These are phyloP conservation scores for Hydroisotoma schaefferi DNA, from an alignment of 2,888 invertebrate species.

Conservation along the genomic window DNA sequence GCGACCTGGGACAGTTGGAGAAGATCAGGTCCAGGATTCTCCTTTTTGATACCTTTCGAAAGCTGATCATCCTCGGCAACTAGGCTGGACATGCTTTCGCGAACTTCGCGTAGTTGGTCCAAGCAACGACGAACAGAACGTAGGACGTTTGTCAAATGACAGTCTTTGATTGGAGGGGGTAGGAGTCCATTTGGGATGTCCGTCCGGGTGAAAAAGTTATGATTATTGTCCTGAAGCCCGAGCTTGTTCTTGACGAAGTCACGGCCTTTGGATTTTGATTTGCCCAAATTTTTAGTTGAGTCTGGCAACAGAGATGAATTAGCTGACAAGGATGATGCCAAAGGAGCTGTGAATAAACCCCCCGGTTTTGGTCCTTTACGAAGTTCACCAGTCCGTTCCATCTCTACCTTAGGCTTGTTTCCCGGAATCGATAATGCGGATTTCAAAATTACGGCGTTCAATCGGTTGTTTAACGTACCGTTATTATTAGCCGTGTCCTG, in stretches of 20 bases:
- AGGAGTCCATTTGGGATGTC: slow-evolving; percentile 4
- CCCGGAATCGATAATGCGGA: no score
- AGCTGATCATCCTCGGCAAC: slow-evolving; percentile 42
- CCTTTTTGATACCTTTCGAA: slow-evolving; percentile 29
- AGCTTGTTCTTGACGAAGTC: background rate
- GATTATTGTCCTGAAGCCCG: background rate
- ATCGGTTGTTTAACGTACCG: no score
- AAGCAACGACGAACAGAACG: slow-evolving; percentile 36
- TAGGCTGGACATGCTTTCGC: slow-evolving; percentile 31
- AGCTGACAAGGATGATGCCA: no score
- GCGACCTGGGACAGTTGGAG: slow-evolving; percentile 30
- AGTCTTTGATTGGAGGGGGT: slow-evolving; percentile 21
- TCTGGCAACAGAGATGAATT: no score
- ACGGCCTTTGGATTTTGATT: no score
- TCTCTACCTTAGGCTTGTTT: no score
- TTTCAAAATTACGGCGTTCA: no score
- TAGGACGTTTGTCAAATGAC: slow-evolving; percentile 38
- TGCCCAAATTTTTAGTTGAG: no score
- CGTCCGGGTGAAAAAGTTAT: background rate
- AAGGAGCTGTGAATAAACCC: no score
- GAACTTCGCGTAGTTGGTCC: slow-evolving; percentile 29
- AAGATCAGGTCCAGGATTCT: slow-evolving; percentile 27
- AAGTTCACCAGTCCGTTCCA: no score
- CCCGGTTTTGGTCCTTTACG: no score
- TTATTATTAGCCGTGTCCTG: no score